Evolutionary conservation across 1,140 invertebrate genomes (phyloP).

Genomic region (Drosophila neocordata): DNA sequence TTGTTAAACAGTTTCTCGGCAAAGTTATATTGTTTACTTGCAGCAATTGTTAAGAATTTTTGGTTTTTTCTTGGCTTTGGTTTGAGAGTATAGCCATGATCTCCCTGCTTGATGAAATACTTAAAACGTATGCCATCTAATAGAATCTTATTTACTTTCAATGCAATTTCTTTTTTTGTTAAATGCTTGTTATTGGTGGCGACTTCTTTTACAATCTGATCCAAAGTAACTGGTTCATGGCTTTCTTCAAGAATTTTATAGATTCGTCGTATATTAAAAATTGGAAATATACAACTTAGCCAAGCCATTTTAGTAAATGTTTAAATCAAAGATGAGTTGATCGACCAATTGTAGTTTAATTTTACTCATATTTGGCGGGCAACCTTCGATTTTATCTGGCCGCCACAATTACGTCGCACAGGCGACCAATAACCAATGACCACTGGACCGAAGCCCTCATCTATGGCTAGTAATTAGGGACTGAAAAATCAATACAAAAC

Average conservation of each 20-base stretch:
- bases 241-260: background rate
- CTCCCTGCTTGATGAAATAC: background rate
- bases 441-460: constrained; percentile 16
- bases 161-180: background rate
- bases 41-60: too few species aligned
- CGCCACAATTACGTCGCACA: constrained; percentile 16
- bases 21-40: background rate
- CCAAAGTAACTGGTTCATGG: background rate
- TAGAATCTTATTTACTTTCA: background rate
- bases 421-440: constrained; percentile 9
- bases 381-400: constrained; percentile 20
- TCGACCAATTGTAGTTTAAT: background rate
- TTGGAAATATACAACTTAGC: background rate
- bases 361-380: constrained; percentile 3
- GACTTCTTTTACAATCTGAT: background rate
- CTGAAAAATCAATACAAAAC: constrained; percentile 18
- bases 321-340: constrained; percentile 8
- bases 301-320: background rate
- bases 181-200: background rate
- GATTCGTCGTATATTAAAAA: background rate
- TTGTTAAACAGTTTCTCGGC: background rate
- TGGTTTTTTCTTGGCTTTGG: too few species aligned
- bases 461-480: constrained; percentile 18
- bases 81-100: background rate
- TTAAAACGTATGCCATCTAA: background rate